Percentiles rank a stretch among this genome's conserved stretches.
These are phyloP conservation scores for Sminthurinus aureus DNA, from an alignment of 2,888 invertebrate species.

Conservation along the genomic window DNA sequence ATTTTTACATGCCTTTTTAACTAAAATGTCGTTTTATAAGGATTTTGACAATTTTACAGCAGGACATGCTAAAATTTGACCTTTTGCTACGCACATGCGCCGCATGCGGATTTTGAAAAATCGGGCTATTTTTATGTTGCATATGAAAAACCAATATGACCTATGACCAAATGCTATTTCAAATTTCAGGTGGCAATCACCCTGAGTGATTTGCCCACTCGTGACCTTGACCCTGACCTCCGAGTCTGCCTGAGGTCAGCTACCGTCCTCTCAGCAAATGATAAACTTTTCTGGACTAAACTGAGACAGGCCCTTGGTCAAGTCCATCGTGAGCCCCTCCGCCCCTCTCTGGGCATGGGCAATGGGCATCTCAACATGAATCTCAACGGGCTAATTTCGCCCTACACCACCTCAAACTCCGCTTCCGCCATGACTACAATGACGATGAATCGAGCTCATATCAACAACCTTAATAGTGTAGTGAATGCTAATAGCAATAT, in stretches of 20 bases:
- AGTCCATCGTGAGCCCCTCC: slow-evolving; percentile 80
- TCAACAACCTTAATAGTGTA: slow-evolving; percentile 1
- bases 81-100: too few species aligned
- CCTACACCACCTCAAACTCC: slow-evolving; percentile 3
- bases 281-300: slow-evolving; percentile 97
- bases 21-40: too few species aligned
- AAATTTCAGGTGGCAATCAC: slow-evolving; percentile 76
- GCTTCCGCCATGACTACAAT: background rate
- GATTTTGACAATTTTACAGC: too few species aligned
- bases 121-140: too few species aligned
- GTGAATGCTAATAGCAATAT: too few species aligned
- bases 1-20: too few species aligned
- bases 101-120: too few species aligned
- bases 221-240: slow-evolving; percentile 89
- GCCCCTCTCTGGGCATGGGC: background rate
- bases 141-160: too few species aligned
- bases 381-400: background rate
- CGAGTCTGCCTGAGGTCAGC: slow-evolving; percentile 86
- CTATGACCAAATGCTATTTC: too few species aligned
- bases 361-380: background rate
- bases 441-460: slow-evolving; percentile 9
- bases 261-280: slow-evolving; percentile 92
- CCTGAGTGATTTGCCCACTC: slow-evolving; percentile 86
- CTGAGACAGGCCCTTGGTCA: slow-evolving; percentile 90
- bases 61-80: too few species aligned